Conservation (phyloP, 2,797 vertebrate genomes). For the Mergus octosetaceus region DNA sequence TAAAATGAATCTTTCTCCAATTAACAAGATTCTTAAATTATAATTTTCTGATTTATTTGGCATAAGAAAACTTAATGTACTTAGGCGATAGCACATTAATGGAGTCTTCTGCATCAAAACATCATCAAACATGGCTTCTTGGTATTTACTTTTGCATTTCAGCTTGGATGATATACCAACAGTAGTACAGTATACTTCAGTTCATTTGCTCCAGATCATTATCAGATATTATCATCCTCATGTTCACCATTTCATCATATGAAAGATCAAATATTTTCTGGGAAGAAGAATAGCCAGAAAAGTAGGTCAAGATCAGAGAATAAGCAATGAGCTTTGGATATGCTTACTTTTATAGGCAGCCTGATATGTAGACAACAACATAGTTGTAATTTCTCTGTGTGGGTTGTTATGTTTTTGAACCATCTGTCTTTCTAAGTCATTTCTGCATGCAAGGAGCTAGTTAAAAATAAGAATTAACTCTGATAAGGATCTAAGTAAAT, state of each 20-base stretch:
- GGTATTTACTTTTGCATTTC: neutral
- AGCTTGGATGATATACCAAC: neutral
- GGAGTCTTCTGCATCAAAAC: neutral
- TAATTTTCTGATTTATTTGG: neutral
- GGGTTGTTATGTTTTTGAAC: neutral
- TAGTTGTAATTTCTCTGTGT: neutral
- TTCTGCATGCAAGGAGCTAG: neutral
- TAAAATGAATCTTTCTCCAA: slow-evolving; percentile 25
- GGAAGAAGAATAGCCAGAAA: neutral
- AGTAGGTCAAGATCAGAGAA: slow-evolving; percentile 13
- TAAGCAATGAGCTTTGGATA: neutral
- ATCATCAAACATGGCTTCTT: neutral
- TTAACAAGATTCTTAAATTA: neutral
- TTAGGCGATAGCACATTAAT: neutral
- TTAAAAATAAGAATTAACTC: neutral
- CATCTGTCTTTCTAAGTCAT: neutral
- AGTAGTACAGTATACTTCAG: neutral
- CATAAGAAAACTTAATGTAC: neutral
- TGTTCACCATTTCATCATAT: neutral
- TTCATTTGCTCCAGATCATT: rapidly evolving
- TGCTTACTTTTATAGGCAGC: neutral
- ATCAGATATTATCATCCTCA: neutral
- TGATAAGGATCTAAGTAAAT: neutral
- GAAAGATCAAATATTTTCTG: neutral
- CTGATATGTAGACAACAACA: neutral